These are phyloP conservation scores for Drosophila austrosaltans DNA, from an alignment of 2,888 invertebrate genomes.

Conservation along the genomic window DNA sequence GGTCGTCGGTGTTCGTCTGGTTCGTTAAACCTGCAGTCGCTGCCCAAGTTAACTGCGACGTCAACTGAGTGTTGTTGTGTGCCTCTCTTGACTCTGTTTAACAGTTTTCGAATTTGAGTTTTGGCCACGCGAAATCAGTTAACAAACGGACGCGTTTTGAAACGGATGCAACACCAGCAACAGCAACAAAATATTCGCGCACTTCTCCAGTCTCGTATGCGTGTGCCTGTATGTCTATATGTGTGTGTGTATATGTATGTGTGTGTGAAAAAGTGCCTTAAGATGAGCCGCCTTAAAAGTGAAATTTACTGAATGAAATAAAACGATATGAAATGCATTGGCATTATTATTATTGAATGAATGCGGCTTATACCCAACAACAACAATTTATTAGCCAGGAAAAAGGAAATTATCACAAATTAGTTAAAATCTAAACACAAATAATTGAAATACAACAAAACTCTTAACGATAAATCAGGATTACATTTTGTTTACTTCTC, in stretches of 20 bases:
- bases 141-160: constrained; percentile 81
- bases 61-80: background rate
- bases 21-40: constrained; percentile 61
- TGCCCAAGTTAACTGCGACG: constrained; percentile 27
- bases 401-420: constrained; percentile 54
- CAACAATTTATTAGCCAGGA: constrained; percentile 48
- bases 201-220: constrained; percentile 48
- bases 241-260: background rate
- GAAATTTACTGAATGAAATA: constrained; percentile 76
- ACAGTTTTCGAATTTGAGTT: constrained; percentile 74
- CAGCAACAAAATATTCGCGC: constrained; percentile 26
- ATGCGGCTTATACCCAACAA: constrained; percentile 44
- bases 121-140: constrained; percentile 81
- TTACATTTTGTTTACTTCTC: background rate
- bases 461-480: background rate
- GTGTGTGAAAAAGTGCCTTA: constrained; percentile 22
- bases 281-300: constrained; percentile 68
- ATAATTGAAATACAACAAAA: constrained; percentile 24
- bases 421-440: constrained; percentile 29
- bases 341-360: constrained; percentile 48
- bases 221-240: background rate
- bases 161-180: constrained; percentile 69
- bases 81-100: constrained; percentile 41
- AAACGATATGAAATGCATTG: constrained; percentile 31
- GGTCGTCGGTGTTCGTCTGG: constrained; percentile 44